Percentiles rank a stretch among this genome's conserved stretches.
Conservation (phyloP, 2,797 vertebrate genomes). For the Brachymystax lenok region DNA sequence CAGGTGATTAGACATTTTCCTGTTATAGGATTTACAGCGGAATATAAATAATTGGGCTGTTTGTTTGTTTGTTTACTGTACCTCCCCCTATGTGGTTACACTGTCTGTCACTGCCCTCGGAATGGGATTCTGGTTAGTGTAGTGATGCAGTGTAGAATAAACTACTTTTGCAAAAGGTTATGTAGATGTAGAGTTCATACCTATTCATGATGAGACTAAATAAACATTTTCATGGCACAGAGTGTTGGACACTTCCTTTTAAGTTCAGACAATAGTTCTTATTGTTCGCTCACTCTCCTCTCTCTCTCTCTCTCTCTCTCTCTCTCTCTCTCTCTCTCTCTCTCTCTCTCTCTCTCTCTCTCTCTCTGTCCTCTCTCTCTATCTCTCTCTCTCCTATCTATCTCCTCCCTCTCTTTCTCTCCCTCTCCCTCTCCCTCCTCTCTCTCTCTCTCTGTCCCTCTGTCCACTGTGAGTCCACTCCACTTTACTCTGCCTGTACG, state of each 20-base stretch:
- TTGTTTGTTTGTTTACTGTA: slow-evolving; percentile 6
- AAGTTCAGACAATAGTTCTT: slow-evolving; percentile 28
- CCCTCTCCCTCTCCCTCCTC: too few species aligned
- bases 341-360: neutral
- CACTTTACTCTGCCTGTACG: neutral
- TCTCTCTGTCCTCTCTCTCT: neutral
- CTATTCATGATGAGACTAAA: neutral
- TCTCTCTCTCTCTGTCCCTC: neutral
- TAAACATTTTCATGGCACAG: neutral
- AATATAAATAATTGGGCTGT: neutral
- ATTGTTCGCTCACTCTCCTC: slow-evolving; percentile 26
- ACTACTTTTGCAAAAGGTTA: slow-evolving; percentile 1
- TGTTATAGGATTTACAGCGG: slow-evolving; percentile 14
- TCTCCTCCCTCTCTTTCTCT: too few species aligned
- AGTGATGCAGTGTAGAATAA: neutral
- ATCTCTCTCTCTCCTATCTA: neutral
- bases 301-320: too few species aligned
- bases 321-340: neutral
- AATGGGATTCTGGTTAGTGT: neutral
- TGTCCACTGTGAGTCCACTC: neutral
- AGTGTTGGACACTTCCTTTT: slow-evolving; percentile 28
- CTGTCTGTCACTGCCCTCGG: neutral
- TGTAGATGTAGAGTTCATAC: neutral
- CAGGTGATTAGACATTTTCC: neutral
- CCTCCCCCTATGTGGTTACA: neutral